Evolutionary conservation across 2,888 invertebrate genomes (phyloP).

Genomic region (Lepidochitona cinerea): DNA sequence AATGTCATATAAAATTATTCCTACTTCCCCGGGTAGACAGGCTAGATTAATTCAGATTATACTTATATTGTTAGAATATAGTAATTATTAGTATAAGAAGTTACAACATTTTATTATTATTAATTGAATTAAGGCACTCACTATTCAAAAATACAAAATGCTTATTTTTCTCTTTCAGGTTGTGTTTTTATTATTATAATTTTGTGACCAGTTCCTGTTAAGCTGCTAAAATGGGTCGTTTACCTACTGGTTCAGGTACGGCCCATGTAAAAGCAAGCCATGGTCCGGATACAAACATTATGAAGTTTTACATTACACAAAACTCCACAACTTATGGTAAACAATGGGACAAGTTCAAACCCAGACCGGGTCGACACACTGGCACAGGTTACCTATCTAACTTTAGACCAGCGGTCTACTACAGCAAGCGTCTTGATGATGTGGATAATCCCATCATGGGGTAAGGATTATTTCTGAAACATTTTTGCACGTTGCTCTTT

Average conservation of each 20-base stretch:
- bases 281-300: conserved; percentile 68
- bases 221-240: conserved; percentile 49
- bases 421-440: conserved; percentile 64
- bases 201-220: neutral
- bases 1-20: no score
- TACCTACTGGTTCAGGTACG: conserved; percentile 60
- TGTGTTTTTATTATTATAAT: neutral
- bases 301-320: conserved; percentile 69
- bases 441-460: conserved; percentile 69
- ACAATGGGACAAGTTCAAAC: conserved; percentile 66
- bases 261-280: conserved; percentile 65
- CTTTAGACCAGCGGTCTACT: conserved; percentile 68
- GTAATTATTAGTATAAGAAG: no score
- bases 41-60: no score
- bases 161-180: no score
- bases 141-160: no score
- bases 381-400: conserved; percentile 70
- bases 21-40: no score
- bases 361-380: conserved; percentile 61
- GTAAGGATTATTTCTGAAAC: conserved; percentile 39
- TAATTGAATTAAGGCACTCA: no score
- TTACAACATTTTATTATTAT: no score
- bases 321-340: conserved; percentile 67
- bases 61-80: no score
- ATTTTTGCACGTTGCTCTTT: neutral